These are phyloP conservation scores for Taeniopygia guttata DNA, from an alignment of 2,797 vertebrate genomes.

Conservation along the genomic window DNA sequence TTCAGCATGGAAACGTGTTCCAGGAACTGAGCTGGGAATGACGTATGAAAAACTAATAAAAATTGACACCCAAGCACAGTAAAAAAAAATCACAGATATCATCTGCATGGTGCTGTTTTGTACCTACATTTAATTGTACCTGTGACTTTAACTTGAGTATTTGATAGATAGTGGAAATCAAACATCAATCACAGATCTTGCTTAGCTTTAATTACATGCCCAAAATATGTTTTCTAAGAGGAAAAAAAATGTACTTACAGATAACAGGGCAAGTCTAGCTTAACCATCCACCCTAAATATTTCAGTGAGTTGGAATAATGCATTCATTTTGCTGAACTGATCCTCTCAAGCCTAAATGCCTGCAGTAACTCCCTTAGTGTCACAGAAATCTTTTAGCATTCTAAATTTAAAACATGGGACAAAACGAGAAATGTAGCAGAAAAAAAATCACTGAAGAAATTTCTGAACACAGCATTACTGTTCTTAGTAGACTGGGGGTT, in stretches of 20 bases:
- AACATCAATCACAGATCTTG: not conserved
- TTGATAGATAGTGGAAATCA: not conserved
- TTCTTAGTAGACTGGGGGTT: not conserved
- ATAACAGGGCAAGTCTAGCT: not conserved
- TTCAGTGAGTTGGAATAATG: not conserved
- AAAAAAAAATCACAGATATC: not conserved
- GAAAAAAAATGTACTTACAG: not conserved
- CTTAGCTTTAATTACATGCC: not conserved
- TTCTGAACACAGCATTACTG: not conserved
- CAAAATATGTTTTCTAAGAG: not conserved
- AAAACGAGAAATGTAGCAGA: not conserved
- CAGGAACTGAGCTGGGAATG: not conserved
- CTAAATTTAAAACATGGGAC: not conserved
- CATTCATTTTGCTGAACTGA: not conserved
- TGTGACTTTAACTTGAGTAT: not conserved
- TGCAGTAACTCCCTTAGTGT: not conserved
- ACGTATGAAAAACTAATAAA: not conserved
- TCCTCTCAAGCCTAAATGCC: not conserved
- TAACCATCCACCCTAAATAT: not conserved
- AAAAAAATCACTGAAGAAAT: not conserved
- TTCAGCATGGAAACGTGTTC: not conserved
- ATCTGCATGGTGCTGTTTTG: not conserved
- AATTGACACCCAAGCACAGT: not conserved
- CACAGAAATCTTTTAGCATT: not conserved
- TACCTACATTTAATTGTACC: not conserved